Conservation (phyloP, 64 coral and sea anemone species). For the Catalaphyllia jardinei region DNA sequence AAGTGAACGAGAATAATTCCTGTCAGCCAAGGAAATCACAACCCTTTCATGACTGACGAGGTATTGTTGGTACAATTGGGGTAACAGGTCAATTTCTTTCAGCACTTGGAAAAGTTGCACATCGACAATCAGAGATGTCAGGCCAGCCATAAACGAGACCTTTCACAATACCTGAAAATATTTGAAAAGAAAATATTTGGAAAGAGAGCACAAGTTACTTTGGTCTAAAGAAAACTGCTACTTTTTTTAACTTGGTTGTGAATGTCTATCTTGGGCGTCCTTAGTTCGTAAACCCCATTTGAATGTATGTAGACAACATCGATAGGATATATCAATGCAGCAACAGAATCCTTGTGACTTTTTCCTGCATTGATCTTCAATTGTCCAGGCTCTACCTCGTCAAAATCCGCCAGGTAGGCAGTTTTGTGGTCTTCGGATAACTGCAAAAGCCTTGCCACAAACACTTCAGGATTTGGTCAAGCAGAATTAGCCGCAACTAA, state of each 20-base stretch:
- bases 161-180: too few species aligned
- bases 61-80: not conserved
- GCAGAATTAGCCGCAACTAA: constrained; percentile 18
- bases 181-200: too few species aligned
- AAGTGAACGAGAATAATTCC: not conserved
- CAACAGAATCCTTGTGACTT: not conserved
- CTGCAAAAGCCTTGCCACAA: not conserved
- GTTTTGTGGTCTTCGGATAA: constrained; percentile 12
- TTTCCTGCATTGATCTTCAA: constrained; percentile 15
- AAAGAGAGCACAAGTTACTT: too few species aligned
- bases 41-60: not conserved
- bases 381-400: not conserved
- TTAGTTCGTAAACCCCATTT: not conserved
- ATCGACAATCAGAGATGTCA: too few species aligned
- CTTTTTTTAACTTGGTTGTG: not conserved
- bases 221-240: too few species aligned
- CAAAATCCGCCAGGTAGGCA: not conserved
- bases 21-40: not conserved
- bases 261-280: not conserved
- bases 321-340: not conserved
- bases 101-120: not conserved
- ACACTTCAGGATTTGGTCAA: not conserved
- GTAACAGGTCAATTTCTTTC: not conserved
- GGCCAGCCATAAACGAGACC: too few species aligned
- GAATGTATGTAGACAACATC: constrained; percentile 2